Percentiles rank a stretch among this genome's conserved stretches.
phyloP scores from a whole-genome alignment of 23 tunicate genomes.

The Trididemnum miniatum region DNA sequence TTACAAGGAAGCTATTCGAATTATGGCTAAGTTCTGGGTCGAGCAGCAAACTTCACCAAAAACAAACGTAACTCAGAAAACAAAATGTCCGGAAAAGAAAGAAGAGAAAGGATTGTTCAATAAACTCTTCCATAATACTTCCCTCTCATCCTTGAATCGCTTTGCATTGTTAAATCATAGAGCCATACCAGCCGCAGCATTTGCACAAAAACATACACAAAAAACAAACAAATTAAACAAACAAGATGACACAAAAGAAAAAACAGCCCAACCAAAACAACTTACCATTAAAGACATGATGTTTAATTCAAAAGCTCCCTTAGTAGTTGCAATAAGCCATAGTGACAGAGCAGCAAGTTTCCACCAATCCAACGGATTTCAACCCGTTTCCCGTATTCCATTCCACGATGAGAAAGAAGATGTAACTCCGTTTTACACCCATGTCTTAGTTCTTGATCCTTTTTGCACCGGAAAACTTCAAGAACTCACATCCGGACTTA shows the following conservation, averaged over 20 bases:
- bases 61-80: not conserved
- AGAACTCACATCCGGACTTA: not conserved
- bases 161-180: constrained; percentile 27
- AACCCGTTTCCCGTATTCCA: constrained; percentile 55
- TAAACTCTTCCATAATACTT: constrained; percentile 28
- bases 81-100: constrained; percentile 2
- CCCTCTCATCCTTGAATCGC: constrained; percentile 10
- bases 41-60: constrained; percentile 17
- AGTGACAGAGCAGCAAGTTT: constrained; percentile 64
- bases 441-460: constrained; percentile 60
- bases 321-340: constrained; percentile 76
- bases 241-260: not conserved
- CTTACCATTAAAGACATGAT: constrained; percentile 9
- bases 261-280: not conserved
- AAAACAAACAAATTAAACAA: not conserved
- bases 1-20: constrained; percentile 67
- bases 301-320: constrained; percentile 30
- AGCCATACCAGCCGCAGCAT: constrained; percentile 2
- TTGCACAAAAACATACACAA: not conserved
- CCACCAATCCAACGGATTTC: constrained; percentile 76
- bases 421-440: constrained; percentile 42
- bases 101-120: not conserved
- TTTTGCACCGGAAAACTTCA: constrained; percentile 53
- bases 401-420: constrained; percentile 38
- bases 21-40: constrained; percentile 58